Evolutionary conservation across 2,888 invertebrate genomes (phyloP), one percentile per base, ranked within the genome.

Genomic region (Spodoptera exigua): DNA sequence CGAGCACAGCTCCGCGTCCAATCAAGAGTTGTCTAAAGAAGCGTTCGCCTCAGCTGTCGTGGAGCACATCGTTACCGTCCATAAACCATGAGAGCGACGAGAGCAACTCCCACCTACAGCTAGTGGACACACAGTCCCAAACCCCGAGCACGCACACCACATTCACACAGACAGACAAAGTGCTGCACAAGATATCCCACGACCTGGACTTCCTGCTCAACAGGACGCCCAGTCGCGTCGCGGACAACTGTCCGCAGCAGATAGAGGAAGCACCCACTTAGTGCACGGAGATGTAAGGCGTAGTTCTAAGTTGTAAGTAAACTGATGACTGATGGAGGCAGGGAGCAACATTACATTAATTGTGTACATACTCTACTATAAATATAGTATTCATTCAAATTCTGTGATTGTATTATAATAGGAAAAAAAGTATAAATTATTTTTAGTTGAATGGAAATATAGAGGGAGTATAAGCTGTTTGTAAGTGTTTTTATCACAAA

Each of bases 151-250:
- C 68, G 88, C 89, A 32, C 91, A 93, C 75, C 87, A 90, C 63
- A 85, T 87, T 21, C 0, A 88, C 89, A 0, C 89, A 91, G 54
- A 87, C 92, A 34, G 95, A 95, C 75, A 96, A 96, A 58, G 96
- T 97, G 95, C 90, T 97, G 48, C 96, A 97, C 90, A 96, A 97
- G 83, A 98, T 98, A 80, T 96, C 97, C 1, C 96, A 96, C 82
- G 97, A 98, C 90, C 91, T 98, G 75, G 97, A 97, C 89, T 97
- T 97, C 91, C 91, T 98, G 75, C 91, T 97, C 62, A 97, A 97
- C 88, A 95, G 97, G 65, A 95, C 94, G 44, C 63, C 93, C 91
- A 62, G 87, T 88, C 47, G 84, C 83, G 78, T 81, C 1, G 16
- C 13, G 2, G 21, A 68, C 16, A 43, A 78, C 59, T 78, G 74